Evolutionary conservation across 2,797 vertebrate species (phyloP), one percentile per base, ranked within the genome.

Genomic region (Sebastes cheni): DNA sequence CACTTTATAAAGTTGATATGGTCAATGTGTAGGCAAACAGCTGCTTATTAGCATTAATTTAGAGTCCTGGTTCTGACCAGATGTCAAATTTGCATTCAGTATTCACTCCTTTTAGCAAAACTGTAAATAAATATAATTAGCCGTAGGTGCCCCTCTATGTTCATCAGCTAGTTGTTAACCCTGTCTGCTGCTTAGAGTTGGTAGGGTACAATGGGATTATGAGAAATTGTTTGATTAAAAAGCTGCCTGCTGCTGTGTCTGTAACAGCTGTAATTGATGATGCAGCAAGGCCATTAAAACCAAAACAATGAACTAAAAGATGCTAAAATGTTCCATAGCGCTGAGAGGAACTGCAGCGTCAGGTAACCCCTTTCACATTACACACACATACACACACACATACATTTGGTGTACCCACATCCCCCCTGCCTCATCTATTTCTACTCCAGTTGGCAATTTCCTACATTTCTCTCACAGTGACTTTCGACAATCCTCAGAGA

Each of bases 401-500:
- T 39, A 39, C 13, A 42, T 52, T 73, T 22, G 42, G 27, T 62
- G 25, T 27, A 5, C 61, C 34, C n/a, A 56, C 50, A 20, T 23
- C 52, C 50, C 50, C 39, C 13, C 42, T 56, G 42, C 69, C 65
- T 83, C 72, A 70, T 78, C 77, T 72, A 70, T 76, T 85, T 87
- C 68, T 68, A 30, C 75, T 72, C 76, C 20, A 79, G 61, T 29
- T 58, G 20, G 68, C 66, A 77, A 73, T 86, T 88, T 90, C 60
- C 74, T 29, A 34, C 52, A 71, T 85, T 72, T 67, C 70, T 67
- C 56, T 67, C 54, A 59, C 68, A 86, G 81, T 73, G 75, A 80
- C 59, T 86, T 84, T 75, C 8, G 4, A 70, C 71, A 72, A 20
- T 79, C 82, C 81, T 88, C 72, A 34, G 81, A 81, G 80, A 83